These are phyloP conservation scores for Capreolus pygargus DNA, from an alignment of 2,113 vertebrate genomes.

Conservation along the genomic window DNA sequence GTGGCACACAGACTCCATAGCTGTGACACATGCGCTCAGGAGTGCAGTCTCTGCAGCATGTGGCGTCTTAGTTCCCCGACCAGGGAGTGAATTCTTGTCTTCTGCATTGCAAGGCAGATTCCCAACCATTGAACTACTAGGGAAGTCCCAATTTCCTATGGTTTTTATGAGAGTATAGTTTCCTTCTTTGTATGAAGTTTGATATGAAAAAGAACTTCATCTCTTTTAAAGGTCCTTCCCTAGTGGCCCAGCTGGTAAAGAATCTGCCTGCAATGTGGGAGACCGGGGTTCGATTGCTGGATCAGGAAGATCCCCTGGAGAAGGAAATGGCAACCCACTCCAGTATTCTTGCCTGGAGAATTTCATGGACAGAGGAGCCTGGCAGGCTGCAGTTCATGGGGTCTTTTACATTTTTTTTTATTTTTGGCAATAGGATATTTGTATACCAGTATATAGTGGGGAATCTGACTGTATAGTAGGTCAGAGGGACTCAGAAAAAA, in stretches of 20 bases:
- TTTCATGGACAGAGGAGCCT: background rate
- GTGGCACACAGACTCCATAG: fast-evolving
- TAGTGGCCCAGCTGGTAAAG: background rate
- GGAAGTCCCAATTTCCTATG: background rate
- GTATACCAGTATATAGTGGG: background rate
- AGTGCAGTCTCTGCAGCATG: background rate
- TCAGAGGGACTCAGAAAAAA: background rate
- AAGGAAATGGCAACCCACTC: background rate
- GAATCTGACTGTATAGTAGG: background rate
- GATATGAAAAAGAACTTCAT: background rate
- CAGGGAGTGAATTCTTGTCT: background rate
- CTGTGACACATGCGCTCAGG: fast-evolving
- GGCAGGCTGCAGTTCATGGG: background rate
- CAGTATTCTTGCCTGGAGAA: background rate
- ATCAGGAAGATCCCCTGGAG: background rate
- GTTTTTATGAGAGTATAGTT: background rate
- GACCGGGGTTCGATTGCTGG: fast-evolving
- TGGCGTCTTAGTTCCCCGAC: background rate
- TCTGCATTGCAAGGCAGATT: background rate
- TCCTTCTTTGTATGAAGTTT: background rate
- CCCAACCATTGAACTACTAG: background rate
- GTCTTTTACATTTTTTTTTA: background rate
- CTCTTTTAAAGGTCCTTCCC: background rate
- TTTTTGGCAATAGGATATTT: background rate
- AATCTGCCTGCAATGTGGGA: background rate